Conservation (phyloP, 2,888 invertebrate species). For the Adineta ricciae region DNA sequence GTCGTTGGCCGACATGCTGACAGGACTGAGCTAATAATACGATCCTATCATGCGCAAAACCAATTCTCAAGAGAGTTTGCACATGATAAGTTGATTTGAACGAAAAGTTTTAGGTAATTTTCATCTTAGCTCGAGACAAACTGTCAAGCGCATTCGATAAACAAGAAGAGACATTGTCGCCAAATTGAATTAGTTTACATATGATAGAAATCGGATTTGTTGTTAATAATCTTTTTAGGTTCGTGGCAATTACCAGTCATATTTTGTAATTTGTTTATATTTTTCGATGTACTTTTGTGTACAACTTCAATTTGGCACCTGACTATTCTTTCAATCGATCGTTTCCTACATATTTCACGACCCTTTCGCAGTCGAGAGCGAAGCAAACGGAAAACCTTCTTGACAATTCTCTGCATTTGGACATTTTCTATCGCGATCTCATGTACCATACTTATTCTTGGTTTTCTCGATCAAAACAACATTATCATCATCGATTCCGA, state of each 20-base stretch:
- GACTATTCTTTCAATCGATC: conserved; percentile 27
- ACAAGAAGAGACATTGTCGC: too few relatives aligned
- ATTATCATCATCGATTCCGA: not conserved
- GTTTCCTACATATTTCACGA: conserved; percentile 27
- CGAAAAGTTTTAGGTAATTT: too few relatives aligned
- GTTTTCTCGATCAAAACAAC: conserved; percentile 22
- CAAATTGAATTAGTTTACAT: too few relatives aligned
- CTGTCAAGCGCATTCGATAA: too few relatives aligned
- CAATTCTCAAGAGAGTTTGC: too few relatives aligned
- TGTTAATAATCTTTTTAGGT: not conserved
- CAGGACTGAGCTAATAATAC: too few relatives aligned
- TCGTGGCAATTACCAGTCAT: not conserved
- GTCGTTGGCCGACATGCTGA: too few relatives aligned
- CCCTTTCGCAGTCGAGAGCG: conserved; percentile 25
- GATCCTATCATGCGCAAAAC: too few relatives aligned
- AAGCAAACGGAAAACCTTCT: conserved; percentile 24
- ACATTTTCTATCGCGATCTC: conserved; percentile 27
- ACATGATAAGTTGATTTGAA: too few relatives aligned
- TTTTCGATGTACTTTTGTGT: conserved; percentile 30
- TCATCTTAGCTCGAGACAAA: too few relatives aligned
- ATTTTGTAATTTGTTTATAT: not conserved
- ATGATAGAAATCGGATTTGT: too few relatives aligned
- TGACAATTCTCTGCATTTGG: conserved; percentile 31
- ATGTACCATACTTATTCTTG: conserved; percentile 25
- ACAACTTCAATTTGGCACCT: conserved; percentile 32